Base-by-base conservation (phyloP, 2,888 invertebrate species). In the Mesorhabditis belari region DNA sequence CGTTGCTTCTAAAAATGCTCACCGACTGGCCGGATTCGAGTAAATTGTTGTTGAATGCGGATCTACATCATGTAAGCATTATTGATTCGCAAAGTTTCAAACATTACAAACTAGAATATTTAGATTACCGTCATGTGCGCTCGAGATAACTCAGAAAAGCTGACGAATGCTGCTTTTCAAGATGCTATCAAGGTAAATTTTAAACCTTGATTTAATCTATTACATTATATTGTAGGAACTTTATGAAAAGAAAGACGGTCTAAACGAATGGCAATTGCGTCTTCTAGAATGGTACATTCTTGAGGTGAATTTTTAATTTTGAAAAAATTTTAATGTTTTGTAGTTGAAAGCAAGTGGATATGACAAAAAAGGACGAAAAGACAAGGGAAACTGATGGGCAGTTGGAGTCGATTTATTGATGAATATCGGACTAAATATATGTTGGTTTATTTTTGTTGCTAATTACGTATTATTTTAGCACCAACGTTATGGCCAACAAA, bases 11-110 rank as follows among this genome's bases (percentile, higher is more conserved):
- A 25, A 80, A 80, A 63, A 79, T 79, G 79, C 64, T 77, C n/a
- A 79, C 79, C 0, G 79, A 80, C 61, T 79, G 79, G 79, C 78
- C 79, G 5, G 76, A 71, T 57, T 71, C 72, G 57, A 67, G 63
- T 44, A 21, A 65, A n/a, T 70, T 67, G 26, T 64, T 73, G n/a
- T 76, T 77, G 62, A 71, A 74, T 35, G 67, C 74, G 4, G 77
- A 77, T 61, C 62, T 77, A 51, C 72, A 74, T 62, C 76, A 77
- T 61, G 75, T 75, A 50, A 35, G 64, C 35, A 25, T 26, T 12
- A 29, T 35, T 17, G 19, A 2, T 12, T 29, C 2, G 1, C n/a
- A n/a, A n/a, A n/a, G n/a, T n/a, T 35, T 35, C 17, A 9, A 17
- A 35, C 9, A 9, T 35, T 6, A 35, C 35, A 35, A 9, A 35